Evolutionary conservation across 2,113 vertebrate genomes (phyloP).

Genomic region (Prunella himalayana): DNA sequence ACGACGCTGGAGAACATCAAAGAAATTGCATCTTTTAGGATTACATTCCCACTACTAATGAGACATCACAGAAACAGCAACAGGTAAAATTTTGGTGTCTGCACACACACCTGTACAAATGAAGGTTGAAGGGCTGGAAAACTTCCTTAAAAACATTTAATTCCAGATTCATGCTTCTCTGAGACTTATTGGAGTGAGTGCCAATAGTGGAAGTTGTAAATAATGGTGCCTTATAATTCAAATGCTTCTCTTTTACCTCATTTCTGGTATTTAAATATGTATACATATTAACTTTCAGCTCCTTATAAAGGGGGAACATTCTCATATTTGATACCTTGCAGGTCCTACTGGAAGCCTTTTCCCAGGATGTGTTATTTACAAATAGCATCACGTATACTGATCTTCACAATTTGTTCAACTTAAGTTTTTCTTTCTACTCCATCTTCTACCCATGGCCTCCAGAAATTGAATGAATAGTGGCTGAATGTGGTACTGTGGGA

Average conservation of each 20-base stretch:
- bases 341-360: conserved; percentile 1
- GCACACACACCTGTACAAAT: conserved; percentile 18
- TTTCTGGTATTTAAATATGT: conserved; percentile 63
- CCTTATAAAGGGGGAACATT: background rate
- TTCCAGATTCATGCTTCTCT: conserved; percentile 19
- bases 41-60: conserved; percentile 18
- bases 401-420: background rate
- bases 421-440: background rate
- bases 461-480: background rate
- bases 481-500: background rate
- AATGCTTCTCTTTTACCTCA: conserved; percentile 71
- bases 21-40: background rate
- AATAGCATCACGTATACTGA: background rate
- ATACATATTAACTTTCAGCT: background rate
- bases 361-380: background rate
- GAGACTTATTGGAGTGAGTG: conserved; percentile 66
- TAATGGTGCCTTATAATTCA: conserved; percentile 75
- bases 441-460: background rate
- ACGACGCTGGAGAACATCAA: conserved; percentile 37
- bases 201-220: conserved; percentile 70
- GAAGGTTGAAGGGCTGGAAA: conserved; percentile 31
- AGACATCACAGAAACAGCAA: background rate
- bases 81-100: conserved; percentile 38
- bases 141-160: background rate
- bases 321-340: conserved; percentile 10